These are phyloP conservation scores for Spinibarbus caldwelli DNA, from an alignment of 2,797 vertebrate genomes.

Conservation along the genomic window DNA sequence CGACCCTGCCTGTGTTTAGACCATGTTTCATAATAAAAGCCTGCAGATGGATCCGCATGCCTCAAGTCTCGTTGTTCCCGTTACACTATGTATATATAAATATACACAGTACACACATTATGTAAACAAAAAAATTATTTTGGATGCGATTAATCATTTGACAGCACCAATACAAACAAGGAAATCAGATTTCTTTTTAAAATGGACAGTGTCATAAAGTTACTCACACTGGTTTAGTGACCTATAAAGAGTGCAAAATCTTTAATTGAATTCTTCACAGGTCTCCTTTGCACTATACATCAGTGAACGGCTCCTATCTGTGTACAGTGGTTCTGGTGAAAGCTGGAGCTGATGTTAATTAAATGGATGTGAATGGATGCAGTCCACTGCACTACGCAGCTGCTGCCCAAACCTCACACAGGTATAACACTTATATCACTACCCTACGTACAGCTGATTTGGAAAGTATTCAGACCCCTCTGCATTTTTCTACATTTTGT, in stretches of 20 bases:
- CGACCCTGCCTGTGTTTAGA: no score
- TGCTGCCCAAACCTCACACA: conserved; percentile 92
- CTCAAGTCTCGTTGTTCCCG: no score
- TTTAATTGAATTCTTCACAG: conserved; percentile 64
- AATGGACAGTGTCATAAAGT: background rate
- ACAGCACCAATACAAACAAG: background rate
- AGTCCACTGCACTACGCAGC: conserved; percentile 95
- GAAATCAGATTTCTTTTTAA: background rate
- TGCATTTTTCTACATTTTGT: no score
- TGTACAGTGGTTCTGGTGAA: conserved; percentile 93
- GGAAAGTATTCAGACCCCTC: background rate
- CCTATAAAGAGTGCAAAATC: background rate
- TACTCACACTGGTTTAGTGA: background rate
- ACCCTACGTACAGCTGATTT: background rate
- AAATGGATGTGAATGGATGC: conserved; percentile 91
- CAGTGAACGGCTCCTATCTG: conserved; percentile 95
- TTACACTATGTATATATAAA: no score
- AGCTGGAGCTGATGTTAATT: conserved; percentile 90
- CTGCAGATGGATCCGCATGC: no score
- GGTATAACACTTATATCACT: conserved; percentile 70
- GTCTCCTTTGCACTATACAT: conserved; percentile 95
- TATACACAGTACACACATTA: no score
- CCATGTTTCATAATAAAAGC: no score
- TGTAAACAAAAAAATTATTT: no score
- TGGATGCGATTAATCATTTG: no score